Percentiles rank a stretch among this genome's conserved stretches.
These are phyloP conservation scores for Narcine bancroftii DNA, from an alignment of 2,113 vertebrate species.

Conservation along the genomic window DNA sequence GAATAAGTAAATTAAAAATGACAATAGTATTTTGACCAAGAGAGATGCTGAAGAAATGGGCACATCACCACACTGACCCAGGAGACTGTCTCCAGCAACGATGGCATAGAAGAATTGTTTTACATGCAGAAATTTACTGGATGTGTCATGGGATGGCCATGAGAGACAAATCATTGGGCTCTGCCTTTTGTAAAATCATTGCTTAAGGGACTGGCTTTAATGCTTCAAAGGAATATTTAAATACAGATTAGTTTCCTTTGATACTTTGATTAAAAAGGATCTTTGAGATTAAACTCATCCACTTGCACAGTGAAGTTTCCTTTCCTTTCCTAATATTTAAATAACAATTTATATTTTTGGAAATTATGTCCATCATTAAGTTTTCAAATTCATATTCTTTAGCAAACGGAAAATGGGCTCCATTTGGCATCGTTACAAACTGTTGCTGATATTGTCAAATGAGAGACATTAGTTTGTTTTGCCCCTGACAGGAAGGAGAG, in stretches of 20 bases:
- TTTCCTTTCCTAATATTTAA: background rate
- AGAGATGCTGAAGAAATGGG: background rate
- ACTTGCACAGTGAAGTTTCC: background rate
- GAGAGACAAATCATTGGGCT: background rate
- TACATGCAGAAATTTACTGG: background rate
- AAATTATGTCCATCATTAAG: background rate
- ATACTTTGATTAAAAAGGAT: background rate
- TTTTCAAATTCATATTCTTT: background rate
- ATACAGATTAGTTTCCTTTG: background rate
- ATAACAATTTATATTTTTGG: background rate
- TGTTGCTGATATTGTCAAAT: background rate
- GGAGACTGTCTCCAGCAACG: background rate
- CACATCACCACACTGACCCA: background rate
- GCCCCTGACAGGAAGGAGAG: background rate
- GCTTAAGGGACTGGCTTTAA: background rate
- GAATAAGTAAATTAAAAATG: too few relatives aligned
- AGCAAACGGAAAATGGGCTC: background rate
- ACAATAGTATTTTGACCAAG: background rate
- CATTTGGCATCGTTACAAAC: background rate
- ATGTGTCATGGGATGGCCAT: background rate
- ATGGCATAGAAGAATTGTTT: background rate
- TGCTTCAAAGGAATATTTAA: background rate
- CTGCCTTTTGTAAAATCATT: background rate
- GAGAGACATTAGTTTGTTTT: background rate
- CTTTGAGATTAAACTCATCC: background rate